These are phyloP conservation scores for Thecophora atra DNA, from an alignment of 2,888 invertebrate genomes.

Conservation along the genomic window DNA sequence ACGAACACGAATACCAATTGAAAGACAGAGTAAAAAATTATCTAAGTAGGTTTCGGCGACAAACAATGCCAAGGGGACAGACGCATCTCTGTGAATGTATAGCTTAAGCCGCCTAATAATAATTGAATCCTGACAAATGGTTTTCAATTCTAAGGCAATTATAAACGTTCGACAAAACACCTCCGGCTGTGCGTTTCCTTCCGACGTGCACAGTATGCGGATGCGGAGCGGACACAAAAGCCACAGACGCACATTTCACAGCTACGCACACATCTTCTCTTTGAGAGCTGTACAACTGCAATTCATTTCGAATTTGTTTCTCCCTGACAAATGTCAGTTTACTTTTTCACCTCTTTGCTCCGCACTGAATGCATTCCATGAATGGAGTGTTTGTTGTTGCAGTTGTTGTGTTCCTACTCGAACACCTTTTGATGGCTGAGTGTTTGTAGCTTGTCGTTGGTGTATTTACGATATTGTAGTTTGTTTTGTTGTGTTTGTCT, in stretches of 20 bases:
- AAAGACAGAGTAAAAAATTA: conserved; percentile 19
- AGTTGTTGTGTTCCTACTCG: conserved; percentile 28
- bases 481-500: conserved; percentile 16
- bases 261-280: too few species aligned
- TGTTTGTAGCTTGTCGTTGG: not conserved
- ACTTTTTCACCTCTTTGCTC: conserved; percentile 13
- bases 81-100: not conserved
- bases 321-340: not conserved
- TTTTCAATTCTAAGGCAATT: conserved; percentile 32
- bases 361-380: not conserved
- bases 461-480: not conserved
- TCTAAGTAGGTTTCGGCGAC: conserved; percentile 15
- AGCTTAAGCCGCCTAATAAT: conserved; percentile 36
- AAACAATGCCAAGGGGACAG: conserved; percentile 18
- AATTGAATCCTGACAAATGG: conserved; percentile 38
- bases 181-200: conserved; percentile 20
- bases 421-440: conserved; percentile 35
- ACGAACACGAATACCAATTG: not conserved
- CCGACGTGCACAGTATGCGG: conserved; percentile 19
- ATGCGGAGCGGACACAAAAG: conserved; percentile 18
- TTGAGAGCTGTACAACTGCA: conserved; percentile 29
- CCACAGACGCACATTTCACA: not conserved
- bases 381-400: conserved; percentile 25
- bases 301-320: conserved; percentile 27
- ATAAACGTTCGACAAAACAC: conserved; percentile 6